These are phyloP conservation scores for Rugalucina vietnamica DNA, from an alignment of 2,888 invertebrate genomes.

Conservation along the genomic window DNA sequence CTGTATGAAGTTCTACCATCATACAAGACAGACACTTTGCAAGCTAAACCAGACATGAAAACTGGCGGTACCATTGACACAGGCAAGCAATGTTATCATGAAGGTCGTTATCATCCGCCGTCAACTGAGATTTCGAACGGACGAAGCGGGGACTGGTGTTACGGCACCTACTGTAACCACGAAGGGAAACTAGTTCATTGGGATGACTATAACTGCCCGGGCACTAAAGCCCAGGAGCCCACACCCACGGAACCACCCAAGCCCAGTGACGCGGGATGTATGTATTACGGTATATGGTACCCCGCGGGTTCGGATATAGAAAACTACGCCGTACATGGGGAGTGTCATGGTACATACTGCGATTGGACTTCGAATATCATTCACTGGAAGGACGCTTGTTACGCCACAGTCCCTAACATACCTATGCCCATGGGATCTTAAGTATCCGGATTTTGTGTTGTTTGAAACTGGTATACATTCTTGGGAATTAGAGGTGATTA, in stretches of 20 bases:
- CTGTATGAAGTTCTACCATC: background rate
- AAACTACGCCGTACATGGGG: conserved; percentile 36
- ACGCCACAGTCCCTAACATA: conserved; percentile 31
- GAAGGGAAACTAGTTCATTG: conserved; percentile 51
- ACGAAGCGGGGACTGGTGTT: conserved; percentile 57
- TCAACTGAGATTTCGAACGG: conserved; percentile 46
- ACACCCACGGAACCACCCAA: background rate
- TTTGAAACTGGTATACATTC: too few species aligned
- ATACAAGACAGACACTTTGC: background rate
- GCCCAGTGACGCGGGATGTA: conserved; percentile 25
- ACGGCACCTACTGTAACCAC: conserved; percentile 57
- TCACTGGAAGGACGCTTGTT: conserved; percentile 51
- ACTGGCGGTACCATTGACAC: background rate
- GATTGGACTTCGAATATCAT: conserved; percentile 43
- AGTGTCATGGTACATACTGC: conserved; percentile 54
- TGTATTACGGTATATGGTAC: conserved; percentile 44
- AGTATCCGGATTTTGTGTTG: too few species aligned
- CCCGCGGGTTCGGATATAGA: conserved; percentile 52
- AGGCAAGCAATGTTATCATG: conserved; percentile 31
- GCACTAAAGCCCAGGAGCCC: background rate
- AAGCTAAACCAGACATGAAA: background rate
- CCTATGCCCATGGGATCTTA: too few species aligned
- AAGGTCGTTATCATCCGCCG: conserved; percentile 33
- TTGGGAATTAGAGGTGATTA: too few species aligned
- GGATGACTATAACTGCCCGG: conserved; percentile 55